Base-by-base conservation (phyloP, 2,888 invertebrate species). In the Cheilosia impressa region DNA sequence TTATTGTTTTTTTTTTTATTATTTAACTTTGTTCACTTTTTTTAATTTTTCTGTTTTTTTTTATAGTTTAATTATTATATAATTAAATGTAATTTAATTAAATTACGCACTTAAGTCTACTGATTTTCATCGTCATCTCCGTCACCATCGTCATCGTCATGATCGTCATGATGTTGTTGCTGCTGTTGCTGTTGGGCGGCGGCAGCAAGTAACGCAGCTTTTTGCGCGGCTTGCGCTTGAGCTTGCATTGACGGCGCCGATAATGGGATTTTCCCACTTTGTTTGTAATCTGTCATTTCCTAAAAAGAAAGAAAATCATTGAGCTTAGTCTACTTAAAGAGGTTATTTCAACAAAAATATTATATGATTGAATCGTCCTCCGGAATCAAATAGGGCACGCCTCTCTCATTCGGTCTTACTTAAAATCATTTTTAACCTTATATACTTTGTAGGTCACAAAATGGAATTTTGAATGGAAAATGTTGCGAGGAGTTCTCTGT, bases 241-340 rank as follows among this genome's bases (percentile, higher is more conserved):
- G 91, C 92, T 89, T 91, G 91, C 91, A 92, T 92, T 87, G 92
- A 91, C 87, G 92, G 92, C 83, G 92, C 92, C 82, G 92, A 91
- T 90, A 91, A 89, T 89, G 92, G 91, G 87, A 92, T 92, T 90
- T 92, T 92, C 90, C 92, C 92, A 88, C 92, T 91, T 88, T 92
- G 91, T 89, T 92, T 92, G 88, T 92, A 92, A 88, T 92, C 92
- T 88, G 92, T 92, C 92, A 92, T 92, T 91, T 92, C 92, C 92
- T 92, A 85, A 31, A 87, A 73, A 71, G 5, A 52, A 77, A 76
- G 31, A 57, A 9, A 4, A 38, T 38, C 2, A 13, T 38, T 13
- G 4, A 38, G 13, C 3, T 4, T 1, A 1, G 13, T 38, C 1
- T 38, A 38, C 38, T 38, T 38, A 13, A 10, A 13, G 3, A 3